Evolutionary conservation across 1,140 invertebrate species (phyloP).

Genomic region (Pachypsylla venusta): DNA sequence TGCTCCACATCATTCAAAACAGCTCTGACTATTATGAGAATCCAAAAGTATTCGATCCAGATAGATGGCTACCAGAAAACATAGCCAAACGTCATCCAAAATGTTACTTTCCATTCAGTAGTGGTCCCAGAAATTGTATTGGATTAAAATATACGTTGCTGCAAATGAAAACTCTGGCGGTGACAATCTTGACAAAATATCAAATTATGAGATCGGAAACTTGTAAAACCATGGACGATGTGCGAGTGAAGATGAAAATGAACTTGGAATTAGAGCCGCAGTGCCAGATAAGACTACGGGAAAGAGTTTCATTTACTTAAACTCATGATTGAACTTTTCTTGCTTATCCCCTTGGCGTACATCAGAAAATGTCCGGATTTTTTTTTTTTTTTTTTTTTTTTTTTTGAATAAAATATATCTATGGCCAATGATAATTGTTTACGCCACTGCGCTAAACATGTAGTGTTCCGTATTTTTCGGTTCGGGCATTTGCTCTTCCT

Average conservation of each 20-base stretch:
- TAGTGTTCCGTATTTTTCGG: too few species aligned
- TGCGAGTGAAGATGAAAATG: background rate
- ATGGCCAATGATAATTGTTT: too few species aligned
- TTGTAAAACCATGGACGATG: background rate
- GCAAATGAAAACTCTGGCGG: conserved; percentile 27
- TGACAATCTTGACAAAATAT: conserved; percentile 29
- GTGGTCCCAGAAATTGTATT: conserved; percentile 41
- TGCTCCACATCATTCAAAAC: conserved; percentile 36
- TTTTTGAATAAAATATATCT: too few species aligned
- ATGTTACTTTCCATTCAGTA: conserved; percentile 42
- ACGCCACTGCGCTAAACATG: too few species aligned
- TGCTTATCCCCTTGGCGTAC: too few species aligned
- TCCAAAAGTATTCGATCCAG: conserved; percentile 45
- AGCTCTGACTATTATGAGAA: conserved; percentile 39
- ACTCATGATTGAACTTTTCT: too few species aligned
- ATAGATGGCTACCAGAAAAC: conserved; percentile 44
- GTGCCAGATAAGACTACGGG: background rate
- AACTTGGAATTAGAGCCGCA: background rate
- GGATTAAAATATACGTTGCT: conserved; percentile 27
- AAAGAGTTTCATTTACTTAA: too few species aligned
- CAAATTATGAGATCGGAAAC: conserved; percentile 8
- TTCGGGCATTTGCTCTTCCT: too few species aligned
- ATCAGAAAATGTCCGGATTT: too few species aligned
- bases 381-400: too few species aligned
- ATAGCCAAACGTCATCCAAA: conserved; percentile 31